Percentiles rank a stretch among this genome's conserved stretches.
Conservation (phyloP, 2,888 invertebrate species). For the Diarsia rubi region DNA sequence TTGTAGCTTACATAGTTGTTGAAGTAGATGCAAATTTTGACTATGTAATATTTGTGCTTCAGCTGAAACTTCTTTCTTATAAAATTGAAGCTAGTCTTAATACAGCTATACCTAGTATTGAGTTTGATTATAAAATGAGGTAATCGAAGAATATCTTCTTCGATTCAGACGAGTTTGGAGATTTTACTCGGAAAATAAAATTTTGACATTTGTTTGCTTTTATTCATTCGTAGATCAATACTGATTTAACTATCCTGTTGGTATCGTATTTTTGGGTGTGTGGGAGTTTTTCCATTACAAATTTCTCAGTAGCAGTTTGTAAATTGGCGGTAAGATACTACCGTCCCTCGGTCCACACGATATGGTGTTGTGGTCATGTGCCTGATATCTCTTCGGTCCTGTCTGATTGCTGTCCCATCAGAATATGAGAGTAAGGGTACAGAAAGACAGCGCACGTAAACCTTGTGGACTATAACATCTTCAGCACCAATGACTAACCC, state of each 20-base stretch:
- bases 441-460: not conserved
- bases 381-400: not conserved
- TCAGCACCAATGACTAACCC: not conserved
- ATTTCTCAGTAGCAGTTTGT: not conserved
- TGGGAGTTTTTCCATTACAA: not conserved
- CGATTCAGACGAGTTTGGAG: no score
- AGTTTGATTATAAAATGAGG: not conserved
- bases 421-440: not conserved
- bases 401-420: not conserved
- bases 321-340: not conserved
- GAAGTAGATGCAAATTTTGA: not conserved
- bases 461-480: not conserved
- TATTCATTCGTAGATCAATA: not conserved
- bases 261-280: not conserved
- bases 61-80: not conserved
- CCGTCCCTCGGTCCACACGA: no score
- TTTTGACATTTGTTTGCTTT: no score
- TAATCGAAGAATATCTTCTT: no score
- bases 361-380: no score
- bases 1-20: constrained; percentile 36
- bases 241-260: not conserved
- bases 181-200: no score
- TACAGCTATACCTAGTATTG: not conserved
- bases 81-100: not conserved
- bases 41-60: not conserved